Evolutionary conservation across 1,140 invertebrate genomes (phyloP).

Genomic region (Pseudoatta argentina): DNA sequence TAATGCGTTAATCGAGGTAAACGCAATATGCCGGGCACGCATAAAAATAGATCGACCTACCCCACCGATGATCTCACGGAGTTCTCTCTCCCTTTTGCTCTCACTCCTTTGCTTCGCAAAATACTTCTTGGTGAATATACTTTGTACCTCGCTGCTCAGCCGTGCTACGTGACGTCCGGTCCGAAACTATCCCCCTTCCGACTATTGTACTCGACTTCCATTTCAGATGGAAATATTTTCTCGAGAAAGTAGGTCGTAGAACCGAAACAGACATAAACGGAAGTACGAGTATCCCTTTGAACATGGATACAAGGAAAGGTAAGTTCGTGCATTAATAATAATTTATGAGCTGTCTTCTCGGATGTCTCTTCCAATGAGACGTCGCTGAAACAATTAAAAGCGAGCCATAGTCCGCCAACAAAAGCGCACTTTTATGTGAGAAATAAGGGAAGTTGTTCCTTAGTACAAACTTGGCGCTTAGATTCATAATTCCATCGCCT

Average conservation of each 20-base stretch:
- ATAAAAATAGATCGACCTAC: constrained; percentile 74
- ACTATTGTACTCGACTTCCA: constrained; percentile 29
- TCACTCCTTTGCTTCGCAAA: background rate
- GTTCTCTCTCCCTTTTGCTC: constrained; percentile 34
- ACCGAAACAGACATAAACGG: constrained; percentile 29
- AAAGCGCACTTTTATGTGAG: background rate
- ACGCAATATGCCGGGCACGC: constrained; percentile 49
- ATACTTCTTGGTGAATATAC: constrained; percentile 50
- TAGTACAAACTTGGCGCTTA: background rate
- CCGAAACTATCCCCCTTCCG: constrained; percentile 34
- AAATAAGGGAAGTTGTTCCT: too few species aligned
- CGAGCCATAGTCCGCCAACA: background rate
- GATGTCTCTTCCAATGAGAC: background rate
- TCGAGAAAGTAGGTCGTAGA: constrained; percentile 65
- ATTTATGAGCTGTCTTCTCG: constrained; percentile 60
- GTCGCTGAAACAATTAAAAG: constrained; percentile 47
- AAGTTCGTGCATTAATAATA: constrained; percentile 53
- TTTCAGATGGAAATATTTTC: constrained; percentile 51
- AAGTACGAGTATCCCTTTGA: constrained; percentile 55
- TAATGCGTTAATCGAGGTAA: constrained; percentile 66
- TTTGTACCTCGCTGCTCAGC: constrained; percentile 25
- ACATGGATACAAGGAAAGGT: constrained; percentile 28
- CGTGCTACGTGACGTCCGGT: background rate
- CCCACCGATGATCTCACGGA: constrained; percentile 30
- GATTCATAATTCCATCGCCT: constrained; percentile 4